These are phyloP conservation scores for Xylocopa sonorina DNA, from an alignment of 1,140 invertebrate genomes.

Conservation along the genomic window DNA sequence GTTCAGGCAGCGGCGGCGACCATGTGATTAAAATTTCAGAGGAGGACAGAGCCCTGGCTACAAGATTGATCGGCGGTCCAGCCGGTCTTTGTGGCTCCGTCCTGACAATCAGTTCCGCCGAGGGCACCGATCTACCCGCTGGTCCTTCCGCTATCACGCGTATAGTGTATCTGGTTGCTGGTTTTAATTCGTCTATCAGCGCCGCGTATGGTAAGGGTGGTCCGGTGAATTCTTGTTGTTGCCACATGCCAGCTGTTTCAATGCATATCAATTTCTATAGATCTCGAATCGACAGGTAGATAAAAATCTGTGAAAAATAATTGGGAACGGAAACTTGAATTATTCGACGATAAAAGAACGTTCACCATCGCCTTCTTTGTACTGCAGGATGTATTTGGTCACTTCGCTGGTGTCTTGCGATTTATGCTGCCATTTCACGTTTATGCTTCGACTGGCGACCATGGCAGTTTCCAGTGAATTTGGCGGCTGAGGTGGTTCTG, in stretches of 20 bases:
- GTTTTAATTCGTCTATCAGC: conserved; percentile 87
- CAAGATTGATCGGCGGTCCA: conserved; percentile 88
- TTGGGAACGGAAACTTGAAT: too few relatives aligned
- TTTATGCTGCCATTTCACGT: conserved; percentile 90
- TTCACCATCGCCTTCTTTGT: conserved; percentile 85
- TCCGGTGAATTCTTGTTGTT: conserved; percentile 86
- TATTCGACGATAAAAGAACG: too few relatives aligned
- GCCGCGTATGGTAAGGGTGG: conserved; percentile 84
- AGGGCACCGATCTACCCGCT: conserved; percentile 88
- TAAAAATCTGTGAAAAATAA: too few relatives aligned
- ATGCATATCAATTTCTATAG: neutral
- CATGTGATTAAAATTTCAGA: conserved; percentile 90
- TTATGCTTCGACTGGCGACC: conserved; percentile 87
- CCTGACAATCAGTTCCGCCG: conserved; percentile 85
- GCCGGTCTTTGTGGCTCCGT: conserved; percentile 91
- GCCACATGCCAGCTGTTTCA: conserved; percentile 83
- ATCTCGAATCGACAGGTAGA: too few relatives aligned
- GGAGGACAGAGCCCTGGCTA: conserved; percentile 87
- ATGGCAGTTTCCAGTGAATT: conserved; percentile 86
- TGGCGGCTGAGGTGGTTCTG: conserved; percentile 89
- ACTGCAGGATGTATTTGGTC: conserved; percentile 89
- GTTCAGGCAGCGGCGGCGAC: conserved; percentile 86
- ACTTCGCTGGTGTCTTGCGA: conserved; percentile 86
- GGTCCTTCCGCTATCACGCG: conserved; percentile 89
- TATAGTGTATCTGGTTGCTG: conserved; percentile 89